Base-by-base conservation (phyloP, 2,888 invertebrate genomes). In the Heliconius sara region DNA sequence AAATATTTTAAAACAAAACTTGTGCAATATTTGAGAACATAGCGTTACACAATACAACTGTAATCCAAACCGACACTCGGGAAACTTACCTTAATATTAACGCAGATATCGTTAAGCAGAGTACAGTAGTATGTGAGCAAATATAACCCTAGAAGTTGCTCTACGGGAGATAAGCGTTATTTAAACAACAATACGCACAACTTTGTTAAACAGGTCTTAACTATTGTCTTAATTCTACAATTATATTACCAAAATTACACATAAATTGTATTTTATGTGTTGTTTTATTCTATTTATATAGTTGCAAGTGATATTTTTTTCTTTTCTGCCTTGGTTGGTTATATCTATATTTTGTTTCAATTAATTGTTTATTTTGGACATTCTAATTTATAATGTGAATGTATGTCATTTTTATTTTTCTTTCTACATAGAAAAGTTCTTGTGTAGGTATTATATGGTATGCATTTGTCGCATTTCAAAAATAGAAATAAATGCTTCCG, bases 201-300 rank as follows among this genome's bases (percentile, higher is more conserved):
- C 86, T 88, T 87, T 86, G 86, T 87, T 87, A 88, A 87, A 88
- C 88, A 89, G 88, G 88, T 87, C 87, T 87, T 85, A 89, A 90
- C 90, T 90, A 91, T 91, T 90, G 89, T 86, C 86, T 89, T 88
- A 91, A 92, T 92, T 92, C 91, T 91, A 91, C 91, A 92, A 91
- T 91, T 89, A 87, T 90, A 89, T 91, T 91, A 92, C 88, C 89
- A 89, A 90, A 92, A 92, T 91, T 92, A 90, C 89, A 91, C 90
- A 89, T 90, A 87, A 86, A 87, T 47, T 43, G 12, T n/a, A 39
- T 68, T 39, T 68, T 39, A 68, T 68, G 13, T 0, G 13, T 68
- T 68, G 25, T 7, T 47, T 39, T n/a, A 39, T 60, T 39, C 43
- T 43, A 19, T 16, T 16, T 25, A 70, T 19, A 47, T 70, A 25